Base-by-base conservation (phyloP, 2,797 vertebrate species). In the Rhinella marina region DNA sequence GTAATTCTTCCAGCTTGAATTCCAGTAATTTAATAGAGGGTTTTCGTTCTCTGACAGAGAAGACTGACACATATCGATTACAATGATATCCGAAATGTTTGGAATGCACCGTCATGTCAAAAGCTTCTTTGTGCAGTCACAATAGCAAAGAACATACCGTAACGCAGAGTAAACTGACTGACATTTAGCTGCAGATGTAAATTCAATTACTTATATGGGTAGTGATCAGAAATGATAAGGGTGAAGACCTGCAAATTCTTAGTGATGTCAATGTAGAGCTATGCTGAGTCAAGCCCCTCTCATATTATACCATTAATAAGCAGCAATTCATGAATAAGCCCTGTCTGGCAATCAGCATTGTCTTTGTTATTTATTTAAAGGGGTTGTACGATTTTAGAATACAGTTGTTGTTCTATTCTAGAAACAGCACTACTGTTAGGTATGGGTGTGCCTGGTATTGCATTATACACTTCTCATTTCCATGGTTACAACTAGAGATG, bases 41-140 rank as follows among this genome's bases (percentile, higher is more conserved):
- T 56, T n/a, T 75, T 75, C 56, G 9, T 61, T 25, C 50, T 84
- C 11, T 59, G 27, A 73, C 70, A 62, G 9, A 50, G 29, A 48
- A 76, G 72, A 84, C 83, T 61, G 70, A 84, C 70, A 76, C 70
- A 76, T 76, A 75, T 84, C 56, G 76, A 32, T 84, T 84, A 48
- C 72, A 50, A 84, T 50, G 50, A 48, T 25, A 48, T 41, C 23
- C 19, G 12, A 23, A 61, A 27, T 50, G n/a, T 23, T 68, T 29
- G 84, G 84, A 78, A 54, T 79, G 41, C 12, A 68, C 23, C 27
- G 48, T 80, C n/a, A 72, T 86, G 27, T 79, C 61, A 14, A 62
- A 86, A 79, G 11, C 48, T 19, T 80, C 21, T 32, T 64, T 70
- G 32, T 70, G 25, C 62, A 17, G 6, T 27, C 41, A 70, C 52